Conservation (phyloP, 1,140 invertebrate species). For the Procambarus virginalis region DNA sequence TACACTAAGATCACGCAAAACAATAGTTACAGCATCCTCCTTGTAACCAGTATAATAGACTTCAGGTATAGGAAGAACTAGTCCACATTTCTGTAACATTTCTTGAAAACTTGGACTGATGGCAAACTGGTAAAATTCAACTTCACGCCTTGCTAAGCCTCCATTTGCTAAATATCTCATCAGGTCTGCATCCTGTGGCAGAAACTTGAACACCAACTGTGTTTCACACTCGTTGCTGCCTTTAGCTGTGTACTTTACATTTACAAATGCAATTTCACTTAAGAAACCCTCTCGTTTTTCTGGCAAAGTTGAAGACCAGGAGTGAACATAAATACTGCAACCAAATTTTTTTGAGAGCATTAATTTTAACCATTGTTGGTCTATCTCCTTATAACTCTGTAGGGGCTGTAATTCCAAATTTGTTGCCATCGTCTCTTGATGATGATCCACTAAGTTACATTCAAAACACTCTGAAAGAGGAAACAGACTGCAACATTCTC, state of each 20-base stretch:
- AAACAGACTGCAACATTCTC: no score
- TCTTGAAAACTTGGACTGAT: constrained; percentile 5
- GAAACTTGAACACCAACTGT: constrained; percentile 46
- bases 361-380: constrained; percentile 29
- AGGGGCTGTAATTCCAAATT: constrained; percentile 5
- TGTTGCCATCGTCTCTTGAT: not conserved
- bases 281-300: constrained; percentile 39
- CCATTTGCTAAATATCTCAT: constrained; percentile 20
- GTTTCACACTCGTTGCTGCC: not conserved
- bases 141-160: constrained; percentile 36
- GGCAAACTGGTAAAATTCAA: constrained; percentile 38
- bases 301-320: constrained; percentile 27
- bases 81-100: constrained; percentile 22
- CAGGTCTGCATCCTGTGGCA: constrained; percentile 20
- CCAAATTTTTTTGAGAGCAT: constrained; percentile 26
- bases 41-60: constrained; percentile 15
- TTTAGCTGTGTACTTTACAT: not conserved
- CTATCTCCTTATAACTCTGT: constrained; percentile 21
- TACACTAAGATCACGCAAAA: constrained; percentile 21
- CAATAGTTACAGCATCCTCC: constrained; percentile 36
- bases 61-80: constrained; percentile 40
- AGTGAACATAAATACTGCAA: not conserved
- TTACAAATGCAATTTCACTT: constrained; percentile 51
- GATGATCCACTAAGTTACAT: no score
- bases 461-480: no score